Base-by-base conservation (phyloP, 2,797 vertebrate genomes). In the Sphenopsis melanotis region DNA sequence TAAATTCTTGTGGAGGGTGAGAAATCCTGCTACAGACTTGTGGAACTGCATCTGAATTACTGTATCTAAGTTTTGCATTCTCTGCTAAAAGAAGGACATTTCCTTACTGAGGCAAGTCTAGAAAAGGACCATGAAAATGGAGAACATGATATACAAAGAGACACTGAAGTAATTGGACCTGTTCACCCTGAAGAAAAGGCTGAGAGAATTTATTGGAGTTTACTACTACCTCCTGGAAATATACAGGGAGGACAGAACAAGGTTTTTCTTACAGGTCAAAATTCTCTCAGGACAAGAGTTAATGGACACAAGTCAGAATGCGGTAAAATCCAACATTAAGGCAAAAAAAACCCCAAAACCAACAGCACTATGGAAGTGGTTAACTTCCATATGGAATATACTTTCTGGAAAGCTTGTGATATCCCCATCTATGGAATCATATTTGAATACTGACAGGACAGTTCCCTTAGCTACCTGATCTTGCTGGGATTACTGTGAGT, bases 261-360 rank as follows among this genome's bases (percentile, higher is more conserved):
- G 8, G 5, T 7, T 59, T 4, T 78, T 65, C 36, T 69, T 30
- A 24, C 9, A 57, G 22, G 10, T 83, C 24, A 75, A 70, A 66
- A 53, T 11, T 53, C 8, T 70, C 19, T 30, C 27, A 61, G 37
- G 8, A 7, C 26, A 55, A 37, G 26, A 61, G 29, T 20, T 7
- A 53, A 30, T 6, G 3, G 10, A 27, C 20, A n/a, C 4, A 59
- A 68, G 5, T 27, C 59, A 63, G 18, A 64, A 55, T 24, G 11
- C 2, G 26, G 36, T n/a, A 79, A 72, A 75, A 68, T 52, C 83
- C 42, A 29, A 37, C 39, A 46, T 7, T 55, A 12, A 24, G 9
- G 21, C 2, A 2, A 3, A 11, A 53, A 26, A 15, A 1, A 19
- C 3, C 13, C 6, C 21, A 9, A 11, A 86, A 34, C 6, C 10